Conservation (phyloP, 2,113 vertebrate species). For the Chaetops frenatus region DNA sequence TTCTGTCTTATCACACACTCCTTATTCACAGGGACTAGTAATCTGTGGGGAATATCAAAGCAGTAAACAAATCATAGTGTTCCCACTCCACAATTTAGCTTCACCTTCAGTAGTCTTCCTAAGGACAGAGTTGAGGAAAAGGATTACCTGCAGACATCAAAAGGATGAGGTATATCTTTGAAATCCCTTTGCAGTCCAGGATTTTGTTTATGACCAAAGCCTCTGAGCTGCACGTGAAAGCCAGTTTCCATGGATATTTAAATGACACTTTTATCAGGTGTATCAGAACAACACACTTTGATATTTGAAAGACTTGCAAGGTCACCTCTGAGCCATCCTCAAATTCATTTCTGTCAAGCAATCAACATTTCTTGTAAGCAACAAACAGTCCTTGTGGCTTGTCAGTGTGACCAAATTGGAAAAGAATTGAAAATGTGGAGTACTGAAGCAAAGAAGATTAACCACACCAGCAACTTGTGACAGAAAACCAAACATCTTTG, state of each 20-base stretch:
- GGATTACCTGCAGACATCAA: slow-evolving; percentile 10
- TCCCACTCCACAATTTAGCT: background rate
- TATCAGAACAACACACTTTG: slow-evolving; percentile 7
- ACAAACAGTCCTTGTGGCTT: background rate
- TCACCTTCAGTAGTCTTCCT: background rate
- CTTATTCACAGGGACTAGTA: background rate
- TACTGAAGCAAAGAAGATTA: background rate
- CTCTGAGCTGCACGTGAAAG: background rate
- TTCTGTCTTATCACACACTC: background rate
- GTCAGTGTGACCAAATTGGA: background rate
- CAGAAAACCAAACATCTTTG: background rate
- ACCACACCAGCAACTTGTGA: background rate
- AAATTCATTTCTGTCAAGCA: slow-evolving; percentile 33
- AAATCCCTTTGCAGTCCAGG: background rate
- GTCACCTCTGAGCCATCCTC: background rate
- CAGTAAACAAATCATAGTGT: background rate
- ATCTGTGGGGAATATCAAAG: background rate
- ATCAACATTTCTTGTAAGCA: slow-evolving; percentile 9
- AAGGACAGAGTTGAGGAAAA: background rate
- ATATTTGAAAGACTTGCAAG: slow-evolving; percentile 19
- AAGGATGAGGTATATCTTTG: background rate
- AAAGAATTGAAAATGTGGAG: background rate
- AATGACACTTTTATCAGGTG: background rate
- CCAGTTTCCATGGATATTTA: slow-evolving; percentile 37
- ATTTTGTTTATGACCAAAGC: slow-evolving; percentile 9